These are phyloP conservation scores for Rhynchonycteris naso DNA, from an alignment of 2,797 vertebrate species.

Conservation along the genomic window DNA sequence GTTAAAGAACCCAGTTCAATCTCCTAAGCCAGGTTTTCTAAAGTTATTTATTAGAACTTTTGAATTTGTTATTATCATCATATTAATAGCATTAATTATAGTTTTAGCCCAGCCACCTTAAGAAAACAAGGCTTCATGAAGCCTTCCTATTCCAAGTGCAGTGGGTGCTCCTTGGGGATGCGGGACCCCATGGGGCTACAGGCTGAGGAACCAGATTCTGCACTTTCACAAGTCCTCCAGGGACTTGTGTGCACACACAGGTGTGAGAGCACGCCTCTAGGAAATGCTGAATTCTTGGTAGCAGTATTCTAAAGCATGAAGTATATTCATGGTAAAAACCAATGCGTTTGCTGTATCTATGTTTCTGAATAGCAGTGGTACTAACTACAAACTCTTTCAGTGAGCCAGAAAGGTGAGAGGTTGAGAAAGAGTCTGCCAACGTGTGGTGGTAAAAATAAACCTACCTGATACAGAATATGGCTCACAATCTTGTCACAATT, in stretches of 20 bases:
- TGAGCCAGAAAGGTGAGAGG: not conserved
- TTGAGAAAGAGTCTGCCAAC: not conserved
- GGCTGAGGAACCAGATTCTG: too few relatives aligned
- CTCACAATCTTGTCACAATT: not conserved
- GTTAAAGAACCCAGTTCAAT: not conserved
- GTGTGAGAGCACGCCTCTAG: not conserved
- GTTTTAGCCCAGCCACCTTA: too few relatives aligned
- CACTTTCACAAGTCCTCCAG: not conserved
- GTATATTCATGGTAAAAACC: not conserved
- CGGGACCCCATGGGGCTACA: not conserved
- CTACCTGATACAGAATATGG: accelerated
- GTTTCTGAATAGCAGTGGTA: not conserved
- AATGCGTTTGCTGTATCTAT: not conserved
- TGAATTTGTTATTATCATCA: not conserved
- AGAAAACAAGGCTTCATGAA: not conserved
- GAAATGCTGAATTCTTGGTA: not conserved
- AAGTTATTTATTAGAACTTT: not conserved
- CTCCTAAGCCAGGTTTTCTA: not conserved
- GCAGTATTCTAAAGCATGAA: not conserved
- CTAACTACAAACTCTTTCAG: accelerated
- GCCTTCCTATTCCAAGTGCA: too few relatives aligned
- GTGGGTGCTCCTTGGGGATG: not conserved
- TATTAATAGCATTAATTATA: not conserved
- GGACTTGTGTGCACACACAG: not conserved
- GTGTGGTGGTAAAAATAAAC: not conserved